phyloP scores from a whole-genome alignment of 2,888 invertebrate species.

The Ceramica pisi region DNA sequence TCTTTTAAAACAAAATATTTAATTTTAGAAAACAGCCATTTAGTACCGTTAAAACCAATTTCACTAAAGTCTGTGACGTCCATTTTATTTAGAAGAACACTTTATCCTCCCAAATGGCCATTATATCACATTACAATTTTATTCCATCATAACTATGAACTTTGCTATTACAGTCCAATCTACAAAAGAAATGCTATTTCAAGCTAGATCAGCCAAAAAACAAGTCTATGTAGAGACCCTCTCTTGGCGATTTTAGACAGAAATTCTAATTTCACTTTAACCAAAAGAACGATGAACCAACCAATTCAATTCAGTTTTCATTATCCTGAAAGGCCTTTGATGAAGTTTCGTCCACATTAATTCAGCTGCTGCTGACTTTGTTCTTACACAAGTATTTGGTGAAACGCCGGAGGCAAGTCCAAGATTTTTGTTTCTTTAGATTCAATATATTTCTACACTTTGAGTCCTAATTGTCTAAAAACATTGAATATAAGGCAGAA shows the following conservation, averaged over 20 bases:
- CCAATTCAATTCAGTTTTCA: slow-evolving; percentile 57
- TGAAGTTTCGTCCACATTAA: slow-evolving; percentile 37
- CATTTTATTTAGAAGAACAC: background rate
- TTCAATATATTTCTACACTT: too few relatives aligned
- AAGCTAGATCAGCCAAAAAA: slow-evolving; percentile 5
- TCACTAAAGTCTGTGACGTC: background rate
- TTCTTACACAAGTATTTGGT: slow-evolving; percentile 13
- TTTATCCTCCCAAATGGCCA: background rate
- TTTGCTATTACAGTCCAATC: slow-evolving; percentile 8
- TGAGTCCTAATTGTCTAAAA: too few relatives aligned
- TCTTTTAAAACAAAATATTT: background rate
- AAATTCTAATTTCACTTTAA: slow-evolving; percentile 41
- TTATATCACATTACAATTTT: slow-evolving; percentile 10
- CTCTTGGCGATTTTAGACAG: slow-evolving; percentile 14
- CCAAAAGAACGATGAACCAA: slow-evolving; percentile 32
- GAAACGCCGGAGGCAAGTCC: background rate
- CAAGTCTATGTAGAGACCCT: background rate
- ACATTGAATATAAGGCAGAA: too few relatives aligned
- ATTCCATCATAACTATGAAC: background rate
- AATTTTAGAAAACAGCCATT: background rate
- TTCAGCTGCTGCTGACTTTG: slow-evolving; percentile 33
- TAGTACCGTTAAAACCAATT: slow-evolving; percentile 6
- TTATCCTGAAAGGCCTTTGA: slow-evolving; percentile 56
- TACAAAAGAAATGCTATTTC: slow-evolving; percentile 9
- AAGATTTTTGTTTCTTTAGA: background rate